A percentile compares a stretch with the other conserved stretches of the same genome.
Conservation (phyloP, 37 sponge, comb jelly and placozoan species). For the Spongilla lacustris region DNA sequence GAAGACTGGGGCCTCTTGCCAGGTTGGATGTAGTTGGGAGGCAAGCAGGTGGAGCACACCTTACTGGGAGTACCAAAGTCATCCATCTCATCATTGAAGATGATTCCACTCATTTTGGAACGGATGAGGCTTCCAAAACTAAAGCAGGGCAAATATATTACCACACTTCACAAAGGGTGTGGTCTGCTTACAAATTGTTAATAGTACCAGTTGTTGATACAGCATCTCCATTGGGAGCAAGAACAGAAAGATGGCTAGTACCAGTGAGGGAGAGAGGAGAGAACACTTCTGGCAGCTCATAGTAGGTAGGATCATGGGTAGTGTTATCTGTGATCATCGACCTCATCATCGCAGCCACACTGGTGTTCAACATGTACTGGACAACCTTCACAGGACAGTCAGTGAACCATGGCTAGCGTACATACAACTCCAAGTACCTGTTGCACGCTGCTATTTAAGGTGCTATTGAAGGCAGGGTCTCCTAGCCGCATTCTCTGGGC, state of each 20-base stretch:
- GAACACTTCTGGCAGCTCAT: conserved; percentile 22
- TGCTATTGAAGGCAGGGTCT: conserved; percentile 82
- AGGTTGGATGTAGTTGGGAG: conserved; percentile 73
- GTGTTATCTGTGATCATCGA: conserved; percentile 52
- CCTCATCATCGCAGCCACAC: conserved; percentile 33
- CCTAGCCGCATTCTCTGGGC: conserved; percentile 76
- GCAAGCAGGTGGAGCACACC: neutral
- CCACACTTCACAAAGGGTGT: too few relatives aligned
- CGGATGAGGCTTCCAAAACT: conserved; percentile 80
- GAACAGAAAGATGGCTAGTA: conserved; percentile 81
- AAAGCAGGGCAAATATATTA: neutral
- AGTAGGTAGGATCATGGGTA: conserved; percentile 70
- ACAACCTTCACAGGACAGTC: conserved; percentile 39
- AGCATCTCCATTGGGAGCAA: conserved; percentile 88
- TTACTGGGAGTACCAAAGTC: conserved; percentile 80
- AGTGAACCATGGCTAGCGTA: neutral
- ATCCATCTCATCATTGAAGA: conserved; percentile 91
- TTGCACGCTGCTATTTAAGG: conserved; percentile 51
- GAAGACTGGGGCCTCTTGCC: conserved; percentile 91
- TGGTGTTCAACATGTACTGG: conserved; percentile 61
- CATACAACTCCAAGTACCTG: conserved; percentile 2
- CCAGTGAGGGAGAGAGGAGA: conserved; percentile 16
- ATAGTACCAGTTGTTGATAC: conserved; percentile 86
- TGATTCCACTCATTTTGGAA: conserved; percentile 71
- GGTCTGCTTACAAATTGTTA: conserved; percentile 62